Percentiles rank a stretch among this genome's conserved stretches.
Evolutionary conservation across 1,140 invertebrate species (phyloP).

Genomic region (Argopecten irradians): DNA sequence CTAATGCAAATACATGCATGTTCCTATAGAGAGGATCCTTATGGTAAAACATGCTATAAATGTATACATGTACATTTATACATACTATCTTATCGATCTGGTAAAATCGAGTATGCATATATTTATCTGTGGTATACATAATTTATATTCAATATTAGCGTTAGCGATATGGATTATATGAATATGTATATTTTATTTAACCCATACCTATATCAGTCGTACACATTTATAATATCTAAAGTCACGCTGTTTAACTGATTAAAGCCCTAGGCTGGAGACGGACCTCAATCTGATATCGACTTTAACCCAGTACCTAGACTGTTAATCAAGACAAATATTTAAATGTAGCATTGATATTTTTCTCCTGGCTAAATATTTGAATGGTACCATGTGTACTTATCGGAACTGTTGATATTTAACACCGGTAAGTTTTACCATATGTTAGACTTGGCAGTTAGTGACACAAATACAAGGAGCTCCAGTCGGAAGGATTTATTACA

Average conservation of each 20-base stretch:
- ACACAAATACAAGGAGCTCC: background rate
- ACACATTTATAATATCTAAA: too few relatives aligned
- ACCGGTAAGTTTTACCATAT: background rate
- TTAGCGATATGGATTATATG: too few relatives aligned
- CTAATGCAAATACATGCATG: background rate
- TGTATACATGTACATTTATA: too few relatives aligned
- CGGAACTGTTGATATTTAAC: background rate
- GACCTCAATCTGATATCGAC: background rate
- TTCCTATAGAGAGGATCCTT: background rate
- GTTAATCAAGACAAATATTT: slow-evolving; percentile 7
- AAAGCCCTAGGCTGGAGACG: too few relatives aligned
- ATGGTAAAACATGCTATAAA: background rate
- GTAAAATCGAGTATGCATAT: too few relatives aligned
- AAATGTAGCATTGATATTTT: slow-evolving; percentile 18
- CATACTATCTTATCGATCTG: too few relatives aligned
- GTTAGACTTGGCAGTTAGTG: background rate
- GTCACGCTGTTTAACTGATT: too few relatives aligned
- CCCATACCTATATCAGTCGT: too few relatives aligned
- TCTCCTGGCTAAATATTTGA: background rate
- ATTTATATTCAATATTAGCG: too few relatives aligned
- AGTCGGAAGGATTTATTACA: background rate
- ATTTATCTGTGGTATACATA: too few relatives aligned
- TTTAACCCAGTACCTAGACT: background rate
- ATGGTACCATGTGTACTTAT: background rate
- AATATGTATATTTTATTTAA: too few relatives aligned